Conservation (phyloP, 2,113 vertebrate genomes). For the Anguilla japonica region DNA sequence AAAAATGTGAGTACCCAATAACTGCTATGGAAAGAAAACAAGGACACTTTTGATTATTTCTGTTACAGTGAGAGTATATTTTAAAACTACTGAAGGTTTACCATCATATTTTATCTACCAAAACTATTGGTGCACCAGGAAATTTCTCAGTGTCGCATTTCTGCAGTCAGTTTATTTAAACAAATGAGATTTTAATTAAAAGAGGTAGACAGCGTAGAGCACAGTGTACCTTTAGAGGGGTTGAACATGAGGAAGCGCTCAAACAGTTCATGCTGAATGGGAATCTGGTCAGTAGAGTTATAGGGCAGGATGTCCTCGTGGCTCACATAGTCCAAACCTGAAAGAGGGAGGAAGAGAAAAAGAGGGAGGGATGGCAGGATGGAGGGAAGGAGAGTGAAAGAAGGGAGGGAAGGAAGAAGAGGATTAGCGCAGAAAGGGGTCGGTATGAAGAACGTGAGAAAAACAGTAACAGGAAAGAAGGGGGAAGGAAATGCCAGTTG, state of each 20-base stretch:
- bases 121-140: too few relatives aligned
- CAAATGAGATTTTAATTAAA: too few relatives aligned
- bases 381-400: neutral
- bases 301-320: conserved; percentile 98
- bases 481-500: neutral
- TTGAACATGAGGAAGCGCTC: conserved; percentile 93
- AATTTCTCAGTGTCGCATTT: too few relatives aligned
- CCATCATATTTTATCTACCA: neutral
- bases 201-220: neutral
- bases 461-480: too few relatives aligned
- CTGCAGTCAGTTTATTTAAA: too few relatives aligned
- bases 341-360: neutral
- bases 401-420: neutral
- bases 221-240: conserved; percentile 83
- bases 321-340: conserved; percentile 96
- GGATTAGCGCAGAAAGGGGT: neutral
- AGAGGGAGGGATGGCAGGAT: neutral
- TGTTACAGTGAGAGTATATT: too few relatives aligned
- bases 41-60: too few relatives aligned
- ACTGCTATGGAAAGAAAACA: too few relatives aligned
- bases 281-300: conserved; percentile 88
- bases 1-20: too few relatives aligned
- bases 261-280: conserved; percentile 96
- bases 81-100: neutral
- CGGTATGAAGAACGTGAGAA: too few relatives aligned